A percentile compares a stretch with the other conserved stretches of the same genome.
These are phyloP conservation scores for Orthonevra nobilis DNA, from an alignment of 2,888 invertebrate species.

Conservation along the genomic window DNA sequence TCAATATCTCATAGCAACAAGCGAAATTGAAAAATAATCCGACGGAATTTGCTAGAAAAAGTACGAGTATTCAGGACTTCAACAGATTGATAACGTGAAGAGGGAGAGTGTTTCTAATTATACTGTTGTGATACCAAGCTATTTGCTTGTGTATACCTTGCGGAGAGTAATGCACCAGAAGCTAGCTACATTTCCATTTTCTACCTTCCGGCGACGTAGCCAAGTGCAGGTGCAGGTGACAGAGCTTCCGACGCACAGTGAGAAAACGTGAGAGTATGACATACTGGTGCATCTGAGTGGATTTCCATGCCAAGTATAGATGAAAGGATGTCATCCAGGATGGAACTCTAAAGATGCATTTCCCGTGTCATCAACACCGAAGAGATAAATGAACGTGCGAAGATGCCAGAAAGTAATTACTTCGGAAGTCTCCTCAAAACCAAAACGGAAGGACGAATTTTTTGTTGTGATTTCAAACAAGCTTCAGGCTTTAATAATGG, in stretches of 20 bases:
- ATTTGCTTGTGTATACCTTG: neutral
- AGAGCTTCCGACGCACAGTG: neutral
- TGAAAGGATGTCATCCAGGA: neutral
- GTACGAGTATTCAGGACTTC: neutral
- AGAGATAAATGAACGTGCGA: slow-evolving; percentile 14
- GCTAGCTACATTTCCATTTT: neutral
- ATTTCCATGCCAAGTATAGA: neutral
- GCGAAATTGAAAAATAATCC: slow-evolving; percentile 27
- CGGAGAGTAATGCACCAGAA: slow-evolving; percentile 13
- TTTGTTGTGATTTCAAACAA: slow-evolving; percentile 1
- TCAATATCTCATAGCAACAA: too few relatives aligned
- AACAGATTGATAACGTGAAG: neutral
- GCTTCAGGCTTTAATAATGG: neutral
- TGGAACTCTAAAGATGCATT: slow-evolving; percentile 40
- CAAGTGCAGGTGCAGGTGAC: slow-evolving; percentile 3
- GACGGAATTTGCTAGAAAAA: slow-evolving; percentile 3
- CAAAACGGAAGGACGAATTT: neutral
- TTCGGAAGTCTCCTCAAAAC: neutral
- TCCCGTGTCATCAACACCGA: slow-evolving; percentile 35
- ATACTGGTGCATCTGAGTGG: neutral
- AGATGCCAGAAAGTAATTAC: slow-evolving; percentile 1
- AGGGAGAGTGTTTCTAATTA: slow-evolving; percentile 22
- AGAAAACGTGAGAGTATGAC: slow-evolving; percentile 13
- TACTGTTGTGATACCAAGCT: slow-evolving; percentile 19
- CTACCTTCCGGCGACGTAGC: neutral